Conservation (phyloP, 2,113 vertebrate genomes). For the Nyctereutes procyonoides region DNA sequence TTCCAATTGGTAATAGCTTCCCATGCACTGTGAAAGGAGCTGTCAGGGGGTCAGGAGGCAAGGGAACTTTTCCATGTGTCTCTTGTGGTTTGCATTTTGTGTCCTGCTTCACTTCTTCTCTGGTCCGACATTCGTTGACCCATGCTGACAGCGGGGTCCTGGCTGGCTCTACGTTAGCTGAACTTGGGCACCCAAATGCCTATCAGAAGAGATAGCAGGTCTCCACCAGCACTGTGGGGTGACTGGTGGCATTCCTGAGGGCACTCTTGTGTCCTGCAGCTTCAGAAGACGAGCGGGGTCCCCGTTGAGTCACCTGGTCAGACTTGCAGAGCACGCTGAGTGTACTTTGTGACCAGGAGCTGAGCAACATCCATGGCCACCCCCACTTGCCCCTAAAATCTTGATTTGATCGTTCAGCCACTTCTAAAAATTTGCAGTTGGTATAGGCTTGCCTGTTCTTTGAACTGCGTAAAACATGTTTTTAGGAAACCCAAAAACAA, state of each 20-base stretch:
- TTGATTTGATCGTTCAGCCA: neutral
- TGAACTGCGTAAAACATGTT: neutral
- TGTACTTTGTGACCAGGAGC: accelerated
- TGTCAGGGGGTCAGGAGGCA: neutral
- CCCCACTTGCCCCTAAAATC: neutral
- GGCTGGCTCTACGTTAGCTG: too few relatives aligned
- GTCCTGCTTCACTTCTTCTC: neutral
- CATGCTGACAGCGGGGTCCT: neutral
- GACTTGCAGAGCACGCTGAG: too few relatives aligned
- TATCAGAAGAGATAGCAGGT: neutral
- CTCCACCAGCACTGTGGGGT: too few relatives aligned
- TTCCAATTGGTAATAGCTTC: neutral
- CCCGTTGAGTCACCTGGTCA: neutral
- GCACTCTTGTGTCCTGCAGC: neutral
- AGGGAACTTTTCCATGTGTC: neutral
- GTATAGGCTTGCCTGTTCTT: neutral
- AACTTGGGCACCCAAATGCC: neutral
- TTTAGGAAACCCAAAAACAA: neutral
- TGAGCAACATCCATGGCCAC: accelerated
- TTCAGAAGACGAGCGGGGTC: accelerated
- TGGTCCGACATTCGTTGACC: neutral
- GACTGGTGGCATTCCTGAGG: neutral
- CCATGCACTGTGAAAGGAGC: neutral
- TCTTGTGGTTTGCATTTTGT: neutral
- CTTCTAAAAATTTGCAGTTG: neutral